Percentiles rank a stretch among this genome's conserved stretches.
These are phyloP conservation scores for Harlomillsia oculata DNA, from an alignment of 1,140 invertebrate species.

Conservation along the genomic window DNA sequence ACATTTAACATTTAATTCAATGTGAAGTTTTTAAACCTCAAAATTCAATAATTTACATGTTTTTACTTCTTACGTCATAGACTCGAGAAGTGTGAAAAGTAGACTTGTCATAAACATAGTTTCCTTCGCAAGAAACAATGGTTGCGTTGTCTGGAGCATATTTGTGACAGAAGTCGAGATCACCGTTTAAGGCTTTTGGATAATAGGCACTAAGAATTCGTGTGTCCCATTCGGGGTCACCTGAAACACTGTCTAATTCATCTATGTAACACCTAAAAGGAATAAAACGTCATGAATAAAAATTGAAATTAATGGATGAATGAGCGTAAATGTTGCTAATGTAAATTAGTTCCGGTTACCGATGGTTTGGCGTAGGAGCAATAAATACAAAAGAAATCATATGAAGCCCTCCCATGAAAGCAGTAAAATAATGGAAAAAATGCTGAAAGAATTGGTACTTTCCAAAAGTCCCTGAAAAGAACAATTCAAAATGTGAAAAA, in stretches of 20 bases:
- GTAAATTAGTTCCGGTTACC: slow-evolving; percentile 40
- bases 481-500: slow-evolving; percentile 5
- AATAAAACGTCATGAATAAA: neutral
- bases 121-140: slow-evolving; percentile 44
- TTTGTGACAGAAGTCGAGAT: slow-evolving; percentile 17
- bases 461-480: slow-evolving; percentile 17
- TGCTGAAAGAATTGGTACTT: slow-evolving; percentile 26
- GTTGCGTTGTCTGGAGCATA: slow-evolving; percentile 4
- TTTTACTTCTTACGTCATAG: slow-evolving; percentile 47
- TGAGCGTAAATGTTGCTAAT: neutral
- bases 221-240: neutral
- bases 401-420: slow-evolving; percentile 56
- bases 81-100: slow-evolving; percentile 59
- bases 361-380: slow-evolving; percentile 65
- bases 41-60: neutral
- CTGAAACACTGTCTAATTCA: slow-evolving; percentile 13
- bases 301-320: neutral
- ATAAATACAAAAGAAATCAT: slow-evolving; percentile 68
- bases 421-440: slow-evolving; percentile 20
- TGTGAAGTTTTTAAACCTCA: neutral
- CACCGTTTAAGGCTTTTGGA: slow-evolving; percentile 7
- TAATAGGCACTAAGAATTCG: slow-evolving; percentile 4
- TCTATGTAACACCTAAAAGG: slow-evolving; percentile 22
- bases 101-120: slow-evolving; percentile 60
- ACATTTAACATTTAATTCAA: neutral